Percentiles rank a stretch among this genome's conserved stretches.
Evolutionary conservation across 2,888 invertebrate species (phyloP).

Genomic region (Tryphoninae sp.): DNA sequence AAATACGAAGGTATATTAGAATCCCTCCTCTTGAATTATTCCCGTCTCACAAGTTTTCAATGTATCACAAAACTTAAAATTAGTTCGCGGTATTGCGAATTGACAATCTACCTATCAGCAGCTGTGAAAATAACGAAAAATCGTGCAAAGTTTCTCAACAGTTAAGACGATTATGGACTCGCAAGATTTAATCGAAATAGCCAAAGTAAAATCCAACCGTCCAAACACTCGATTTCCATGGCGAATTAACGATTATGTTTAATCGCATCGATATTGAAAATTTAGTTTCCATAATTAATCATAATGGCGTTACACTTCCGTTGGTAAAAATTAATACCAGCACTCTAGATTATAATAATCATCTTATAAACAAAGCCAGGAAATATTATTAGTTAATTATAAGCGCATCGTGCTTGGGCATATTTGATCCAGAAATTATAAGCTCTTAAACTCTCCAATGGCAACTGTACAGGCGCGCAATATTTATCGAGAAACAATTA

Average conservation of each 20-base stretch:
- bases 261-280: conserved; percentile 12
- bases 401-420: not conserved
- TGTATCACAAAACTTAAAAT: conserved; percentile 32
- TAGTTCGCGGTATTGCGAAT: conserved; percentile 11
- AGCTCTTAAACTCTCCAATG: not conserved
- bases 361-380: not conserved
- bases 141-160: not conserved
- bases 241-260: conserved; percentile 29
- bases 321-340: conserved; percentile 3
- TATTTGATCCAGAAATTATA: conserved; percentile 11
- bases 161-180: not conserved
- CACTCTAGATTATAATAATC: not conserved
- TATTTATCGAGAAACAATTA: conserved; percentile 26
- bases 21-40: not conserved
- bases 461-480: conserved; percentile 16
- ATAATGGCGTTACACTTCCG: conserved; percentile 7
- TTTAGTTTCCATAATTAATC: conserved; percentile 38
- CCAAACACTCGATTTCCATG: not conserved
- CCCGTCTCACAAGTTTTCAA: conserved; percentile 15
- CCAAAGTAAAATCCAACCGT: not conserved
- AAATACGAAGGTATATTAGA: conserved; percentile 19
- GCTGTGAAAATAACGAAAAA: conserved; percentile 54
- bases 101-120: conserved; percentile 40
- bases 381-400: not conserved
- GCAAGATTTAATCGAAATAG: conserved; percentile 28